phyloP scores from a whole-genome alignment of 2,888 invertebrate species.

The Prosapia bicincta region DNA sequence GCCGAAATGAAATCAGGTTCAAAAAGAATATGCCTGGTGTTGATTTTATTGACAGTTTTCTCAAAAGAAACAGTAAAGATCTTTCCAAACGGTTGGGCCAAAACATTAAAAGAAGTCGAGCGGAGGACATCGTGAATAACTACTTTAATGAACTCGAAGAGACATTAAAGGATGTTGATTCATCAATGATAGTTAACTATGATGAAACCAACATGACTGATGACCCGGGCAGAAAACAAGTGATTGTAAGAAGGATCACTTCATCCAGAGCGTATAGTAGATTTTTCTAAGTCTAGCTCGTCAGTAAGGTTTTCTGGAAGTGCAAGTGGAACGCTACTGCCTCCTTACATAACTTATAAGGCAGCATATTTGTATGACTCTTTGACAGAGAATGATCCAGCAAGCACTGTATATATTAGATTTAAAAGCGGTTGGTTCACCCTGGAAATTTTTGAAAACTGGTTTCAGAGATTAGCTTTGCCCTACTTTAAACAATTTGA shows the following conservation, averaged over 20 bases:
- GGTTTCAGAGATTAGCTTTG: slow-evolving; percentile 42
- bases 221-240: slow-evolving; percentile 41
- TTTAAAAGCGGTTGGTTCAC: slow-evolving; percentile 44
- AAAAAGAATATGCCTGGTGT: too few species aligned
- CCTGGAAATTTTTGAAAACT: slow-evolving; percentile 40
- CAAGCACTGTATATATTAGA: slow-evolving; percentile 42
- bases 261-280: slow-evolving; percentile 43
- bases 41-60: too few species aligned
- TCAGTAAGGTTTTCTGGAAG: slow-evolving; percentile 43
- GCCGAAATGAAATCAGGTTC: too few species aligned
- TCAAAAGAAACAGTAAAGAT: too few species aligned
- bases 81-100: too few species aligned
- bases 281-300: slow-evolving; percentile 40
- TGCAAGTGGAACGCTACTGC: slow-evolving; percentile 41
- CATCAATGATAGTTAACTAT: slow-evolving; percentile 42
- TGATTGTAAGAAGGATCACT: slow-evolving; percentile 40
- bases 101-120: slow-evolving; percentile 34
- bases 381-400: slow-evolving; percentile 45
- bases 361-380: slow-evolving; percentile 40
- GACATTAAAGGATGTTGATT: slow-evolving; percentile 31
- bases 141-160: slow-evolving; percentile 4
- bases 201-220: slow-evolving; percentile 39
- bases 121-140: slow-evolving; percentile 28
- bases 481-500: too few species aligned
- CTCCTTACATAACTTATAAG: slow-evolving; percentile 44